Evolutionary conservation across 2,797 vertebrate genomes (phyloP), one percentile per base, ranked within the genome.

Genomic region (Gymnothorax javanicus): DNA sequence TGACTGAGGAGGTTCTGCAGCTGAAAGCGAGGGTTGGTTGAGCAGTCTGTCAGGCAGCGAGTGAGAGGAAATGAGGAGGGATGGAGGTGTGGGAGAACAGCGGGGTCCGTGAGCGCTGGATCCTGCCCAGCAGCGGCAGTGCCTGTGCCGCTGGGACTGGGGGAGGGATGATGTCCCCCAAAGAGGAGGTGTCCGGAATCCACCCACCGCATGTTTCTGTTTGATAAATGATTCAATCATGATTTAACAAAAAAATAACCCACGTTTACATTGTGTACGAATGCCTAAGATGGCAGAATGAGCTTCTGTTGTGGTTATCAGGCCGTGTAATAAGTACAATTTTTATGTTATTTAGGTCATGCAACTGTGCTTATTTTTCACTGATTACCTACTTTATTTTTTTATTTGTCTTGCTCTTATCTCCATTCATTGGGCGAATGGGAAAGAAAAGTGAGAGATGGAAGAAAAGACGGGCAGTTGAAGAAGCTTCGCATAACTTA

Each of bases 11-110:
- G 13, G 43, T 12, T 20, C 43, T 54, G 13, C 23, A 11, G 17
- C 17, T n/a, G 9, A 54, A 54, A 52, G 15, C 50, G 4, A n/a
- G 75, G 15, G 75, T 9, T 52, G 15, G 75, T 9, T 54, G n/a
- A n/a, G 75, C 75, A 17, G 75, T 56, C 50, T 79, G 75, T 54
- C 50, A 56, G 54, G 75, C 75, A 54, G n/a, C 23, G 15, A 11
- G 75, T 8, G 50, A 79, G 75, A 43, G 73, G 75, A 79, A 79
- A 79, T 79, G 75, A 79, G 50, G 75, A 56, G 75, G 75, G 50
- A 79, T 54, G 50, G 50, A 2, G 17, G 15, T 79, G 43, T 3
- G 15, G 52, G 50, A 7, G 20, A 43, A 15, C 75, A 79, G 75
- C 33, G 50, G 75, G 75, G 75, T 15, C 43, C 20, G 75, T 79